Evolutionary conservation across 37 sponge, comb jelly and placozoan species (phyloP).

Genomic region (Dysidea cf. avara): DNA sequence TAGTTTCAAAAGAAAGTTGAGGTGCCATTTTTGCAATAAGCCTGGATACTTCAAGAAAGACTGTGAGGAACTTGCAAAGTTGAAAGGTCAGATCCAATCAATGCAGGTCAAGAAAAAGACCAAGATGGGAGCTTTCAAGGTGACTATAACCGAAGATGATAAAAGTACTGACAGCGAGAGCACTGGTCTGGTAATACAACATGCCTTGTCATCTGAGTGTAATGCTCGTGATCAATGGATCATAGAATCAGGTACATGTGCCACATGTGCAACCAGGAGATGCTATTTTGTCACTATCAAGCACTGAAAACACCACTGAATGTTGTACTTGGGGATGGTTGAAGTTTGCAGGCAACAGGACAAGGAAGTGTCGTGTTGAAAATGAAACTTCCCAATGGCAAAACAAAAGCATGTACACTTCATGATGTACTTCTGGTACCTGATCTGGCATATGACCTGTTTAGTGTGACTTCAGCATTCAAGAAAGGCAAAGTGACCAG

Average conservation of each 20-base stretch:
- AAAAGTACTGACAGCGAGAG: slow-evolving; percentile 16
- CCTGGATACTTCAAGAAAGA: slow-evolving; percentile 21
- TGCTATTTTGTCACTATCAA: not conserved
- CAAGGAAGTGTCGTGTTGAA: slow-evolving; percentile 9
- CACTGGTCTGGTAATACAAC: slow-evolving; percentile 14
- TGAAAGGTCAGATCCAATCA: slow-evolving; percentile 10
- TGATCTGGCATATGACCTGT: slow-evolving; percentile 45
- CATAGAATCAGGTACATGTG: slow-evolving; percentile 8
- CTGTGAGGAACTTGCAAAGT: slow-evolving; percentile 25
- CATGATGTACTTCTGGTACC: slow-evolving; percentile 30
- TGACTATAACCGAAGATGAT: slow-evolving; percentile 32
- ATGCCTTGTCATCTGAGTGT: no score
- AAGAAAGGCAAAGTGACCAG: not conserved
- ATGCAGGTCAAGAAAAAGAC: slow-evolving; percentile 11
- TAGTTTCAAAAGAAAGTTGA: slow-evolving; percentile 19
- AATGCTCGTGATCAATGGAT: not conserved
- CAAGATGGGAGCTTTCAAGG: slow-evolving; percentile 36
- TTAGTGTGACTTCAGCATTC: slow-evolving; percentile 20
- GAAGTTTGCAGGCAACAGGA: not conserved
- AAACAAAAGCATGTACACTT: slow-evolving; percentile 10
- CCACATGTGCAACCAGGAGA: not conserved
- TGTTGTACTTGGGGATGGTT: slow-evolving; percentile 14
- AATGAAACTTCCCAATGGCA: slow-evolving; percentile 40
- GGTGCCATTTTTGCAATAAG: slow-evolving; percentile 27
- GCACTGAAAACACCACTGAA: not conserved